These are phyloP conservation scores for Argyrosomus regius DNA, from an alignment of 2,797 vertebrate genomes.

Conservation along the genomic window DNA sequence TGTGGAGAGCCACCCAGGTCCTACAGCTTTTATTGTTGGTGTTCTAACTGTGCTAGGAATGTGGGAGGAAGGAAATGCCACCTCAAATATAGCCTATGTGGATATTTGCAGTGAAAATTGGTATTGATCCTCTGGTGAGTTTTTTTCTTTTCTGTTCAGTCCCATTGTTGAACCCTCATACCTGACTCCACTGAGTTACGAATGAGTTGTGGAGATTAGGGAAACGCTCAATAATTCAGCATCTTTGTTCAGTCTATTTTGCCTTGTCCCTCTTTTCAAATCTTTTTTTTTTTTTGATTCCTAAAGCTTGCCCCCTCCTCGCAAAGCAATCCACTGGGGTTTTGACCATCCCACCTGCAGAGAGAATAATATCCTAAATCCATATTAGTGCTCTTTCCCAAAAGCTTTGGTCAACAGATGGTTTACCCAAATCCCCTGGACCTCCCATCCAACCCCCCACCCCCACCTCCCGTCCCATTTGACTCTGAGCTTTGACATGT, in stretches of 20 bases:
- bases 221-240: conserved; percentile 57
- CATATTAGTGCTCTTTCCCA: conserved; percentile 86
- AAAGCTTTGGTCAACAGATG: conserved; percentile 88
- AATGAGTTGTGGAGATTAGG: conserved; percentile 65
- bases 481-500: conserved; percentile 81
- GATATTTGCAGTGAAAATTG: conserved; percentile 25
- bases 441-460: conserved; percentile 66
- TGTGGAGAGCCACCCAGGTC: conserved; percentile 46
- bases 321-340: conserved; percentile 76
- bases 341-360: conserved; percentile 85
- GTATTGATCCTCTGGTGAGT: conserved; percentile 36
- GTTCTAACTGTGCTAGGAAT: conserved; percentile 38
- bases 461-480: conserved; percentile 64
- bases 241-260: conserved; percentile 65
- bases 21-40: conserved; percentile 28
- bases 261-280: conserved; percentile 44
- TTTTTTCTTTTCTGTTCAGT: conserved; percentile 37
- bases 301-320: conserved; percentile 52
- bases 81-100: conserved; percentile 27
- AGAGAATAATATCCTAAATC: conserved; percentile 88
- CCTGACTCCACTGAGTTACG: conserved; percentile 49
- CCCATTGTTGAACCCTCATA: conserved; percentile 50
- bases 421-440: conserved; percentile 84
- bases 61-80: conserved; percentile 27
- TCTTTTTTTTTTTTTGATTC: conserved; percentile 60